Conservation (phyloP, 1,140 invertebrate species). For the Phymorhynchus buccinoides region DNA sequence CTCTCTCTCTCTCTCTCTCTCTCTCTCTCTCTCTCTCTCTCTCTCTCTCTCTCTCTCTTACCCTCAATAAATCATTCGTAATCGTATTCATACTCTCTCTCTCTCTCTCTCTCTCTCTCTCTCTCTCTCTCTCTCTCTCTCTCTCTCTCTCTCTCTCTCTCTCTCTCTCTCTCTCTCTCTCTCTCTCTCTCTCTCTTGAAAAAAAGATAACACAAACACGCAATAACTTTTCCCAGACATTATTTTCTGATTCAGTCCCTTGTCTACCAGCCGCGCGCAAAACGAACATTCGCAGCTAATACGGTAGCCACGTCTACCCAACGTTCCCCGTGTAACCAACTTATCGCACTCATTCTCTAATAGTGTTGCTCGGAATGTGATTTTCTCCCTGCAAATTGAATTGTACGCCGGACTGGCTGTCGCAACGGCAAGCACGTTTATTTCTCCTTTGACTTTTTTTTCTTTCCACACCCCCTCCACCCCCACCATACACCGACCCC, state of each 20-base stretch:
- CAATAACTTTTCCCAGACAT: neutral
- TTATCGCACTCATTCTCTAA: slow-evolving; percentile 8
- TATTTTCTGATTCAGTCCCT: neutral
- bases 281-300: neutral
- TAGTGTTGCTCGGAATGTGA: neutral
- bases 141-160: no score
- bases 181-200: no score
- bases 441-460: neutral
- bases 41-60: no score
- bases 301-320: neutral
- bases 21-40: no score
- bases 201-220: neutral
- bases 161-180: no score
- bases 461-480: no score
- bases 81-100: no score
- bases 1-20: no score
- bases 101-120: no score
- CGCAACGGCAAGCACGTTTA: neutral
- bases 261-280: neutral
- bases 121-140: no score
- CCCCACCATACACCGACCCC: no score
- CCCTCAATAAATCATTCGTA: no score
- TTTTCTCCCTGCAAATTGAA: neutral
- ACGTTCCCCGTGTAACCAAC: neutral
- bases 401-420: neutral